Percentiles rank a stretch among this genome's conserved stretches.
Conservation (phyloP, 2,888 invertebrate species). For the Muschampia plurimacula region DNA sequence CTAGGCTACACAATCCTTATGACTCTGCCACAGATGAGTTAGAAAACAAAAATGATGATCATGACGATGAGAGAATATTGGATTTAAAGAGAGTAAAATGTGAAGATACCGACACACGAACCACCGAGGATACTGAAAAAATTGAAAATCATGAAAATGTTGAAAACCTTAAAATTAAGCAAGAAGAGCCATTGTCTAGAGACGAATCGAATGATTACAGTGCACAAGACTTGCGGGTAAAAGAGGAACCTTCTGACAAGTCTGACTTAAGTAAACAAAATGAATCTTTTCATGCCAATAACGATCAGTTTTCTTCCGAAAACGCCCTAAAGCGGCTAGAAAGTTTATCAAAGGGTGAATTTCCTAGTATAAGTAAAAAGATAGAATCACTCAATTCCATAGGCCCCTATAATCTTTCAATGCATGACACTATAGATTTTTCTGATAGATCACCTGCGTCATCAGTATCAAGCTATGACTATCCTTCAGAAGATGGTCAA, state of each 20-base stretch:
- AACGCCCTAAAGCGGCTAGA: slow-evolving; percentile 92
- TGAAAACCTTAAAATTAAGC: slow-evolving; percentile 60
- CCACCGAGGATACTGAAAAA: slow-evolving; percentile 47
- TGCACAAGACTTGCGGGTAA: slow-evolving; percentile 69
- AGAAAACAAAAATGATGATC: slow-evolving; percentile 55
- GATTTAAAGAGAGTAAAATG: slow-evolving; percentile 74
- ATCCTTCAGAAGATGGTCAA: slow-evolving; percentile 86
- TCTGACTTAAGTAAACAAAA: slow-evolving; percentile 63
- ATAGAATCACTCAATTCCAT: slow-evolving; percentile 58
- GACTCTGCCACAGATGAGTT: slow-evolving; percentile 54
- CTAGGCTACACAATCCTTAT: slow-evolving; percentile 87
- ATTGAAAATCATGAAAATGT: neutral
- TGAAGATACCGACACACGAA: slow-evolving; percentile 56
- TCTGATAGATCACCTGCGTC: slow-evolving; percentile 86
- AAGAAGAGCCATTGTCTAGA: slow-evolving; percentile 59
- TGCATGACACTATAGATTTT: slow-evolving; percentile 72
- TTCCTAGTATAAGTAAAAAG: slow-evolving; percentile 80
- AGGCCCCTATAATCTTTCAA: slow-evolving; percentile 70
- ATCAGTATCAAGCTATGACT: slow-evolving; percentile 86
- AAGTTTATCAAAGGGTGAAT: slow-evolving; percentile 92
- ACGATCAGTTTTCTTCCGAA: slow-evolving; percentile 79
- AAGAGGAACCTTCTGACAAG: slow-evolving; percentile 71
- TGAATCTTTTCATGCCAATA: slow-evolving; percentile 47
- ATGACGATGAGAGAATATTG: slow-evolving; percentile 62
- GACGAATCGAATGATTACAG: slow-evolving; percentile 61